Evolutionary conservation across 2,797 vertebrate genomes (phyloP).

Genomic region (Psittacula derbiana): DNA sequence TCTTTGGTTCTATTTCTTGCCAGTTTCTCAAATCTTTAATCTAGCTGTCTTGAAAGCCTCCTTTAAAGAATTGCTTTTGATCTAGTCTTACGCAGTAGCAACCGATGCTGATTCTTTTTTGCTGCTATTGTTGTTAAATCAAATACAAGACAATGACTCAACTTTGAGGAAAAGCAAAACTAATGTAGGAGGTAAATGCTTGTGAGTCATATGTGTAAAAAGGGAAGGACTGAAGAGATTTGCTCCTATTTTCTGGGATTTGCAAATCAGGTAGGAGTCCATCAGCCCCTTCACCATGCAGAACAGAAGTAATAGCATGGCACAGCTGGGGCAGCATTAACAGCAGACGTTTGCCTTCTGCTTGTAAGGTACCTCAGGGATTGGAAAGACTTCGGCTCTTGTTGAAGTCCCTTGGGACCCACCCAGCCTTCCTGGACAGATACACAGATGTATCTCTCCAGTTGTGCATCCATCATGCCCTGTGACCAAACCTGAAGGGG

Average conservation of each 20-base stretch:
- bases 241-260: not conserved
- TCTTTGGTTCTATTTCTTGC: not conserved
- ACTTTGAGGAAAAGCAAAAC: slow-evolving; percentile 39
- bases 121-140: slow-evolving; percentile 28
- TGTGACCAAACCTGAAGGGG: not conserved
- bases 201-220: slow-evolving; percentile 45
- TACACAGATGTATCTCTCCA: not conserved
- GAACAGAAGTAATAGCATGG: not conserved
- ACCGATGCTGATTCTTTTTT: not conserved
- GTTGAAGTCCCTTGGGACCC: not conserved
- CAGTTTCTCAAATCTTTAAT: not conserved
- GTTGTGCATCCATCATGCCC: not conserved
- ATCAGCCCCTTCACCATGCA: not conserved
- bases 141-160: slow-evolving; percentile 57
- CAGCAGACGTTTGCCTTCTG: not conserved
- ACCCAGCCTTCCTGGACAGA: not conserved
- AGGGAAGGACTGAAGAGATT: not conserved
- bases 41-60: not conserved
- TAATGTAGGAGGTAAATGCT: slow-evolving; percentile 47
- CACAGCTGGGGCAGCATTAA: not conserved
- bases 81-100: not conserved
- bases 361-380: not conserved
- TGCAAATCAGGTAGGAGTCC: not conserved
- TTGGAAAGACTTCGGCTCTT: not conserved
- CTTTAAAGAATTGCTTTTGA: slow-evolving; percentile 31